A percentile compares a stretch with the other conserved stretches of the same genome.
These are phyloP conservation scores for Onchidella celtica DNA, from an alignment of 2,888 invertebrate genomes.

Conservation along the genomic window DNA sequence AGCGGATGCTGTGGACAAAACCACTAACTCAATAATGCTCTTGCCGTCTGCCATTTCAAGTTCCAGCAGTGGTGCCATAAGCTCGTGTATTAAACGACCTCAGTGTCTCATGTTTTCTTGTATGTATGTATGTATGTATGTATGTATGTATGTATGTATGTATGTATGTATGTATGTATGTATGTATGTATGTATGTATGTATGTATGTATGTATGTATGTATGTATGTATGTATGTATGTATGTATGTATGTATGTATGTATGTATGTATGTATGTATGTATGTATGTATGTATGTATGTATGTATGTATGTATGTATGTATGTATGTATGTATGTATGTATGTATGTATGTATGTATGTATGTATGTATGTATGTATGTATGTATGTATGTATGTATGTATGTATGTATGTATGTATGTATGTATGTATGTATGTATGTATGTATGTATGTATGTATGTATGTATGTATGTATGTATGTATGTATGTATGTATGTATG, in stretches of 20 bases:
- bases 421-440: constrained; percentile 25
- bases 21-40: too few relatives aligned
- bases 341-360: constrained; percentile 22
- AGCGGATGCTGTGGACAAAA: too few relatives aligned
- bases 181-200: constrained; percentile 16
- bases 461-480: not conserved
- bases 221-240: not conserved
- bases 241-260: constrained; percentile 7
- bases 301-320: constrained; percentile 22
- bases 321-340: constrained; percentile 25
- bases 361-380: not conserved
- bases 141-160: constrained; percentile 7
- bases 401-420: constrained; percentile 9
- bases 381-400: not conserved
- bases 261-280: constrained; percentile 5
- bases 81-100: too few relatives aligned
- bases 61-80: too few relatives aligned
- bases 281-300: not conserved
- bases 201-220: not conserved
- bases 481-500: not conserved
- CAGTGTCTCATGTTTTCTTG: not conserved
- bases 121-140: not conserved
- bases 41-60: too few relatives aligned
- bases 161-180: constrained; percentile 16
- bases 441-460: constrained; percentile 13